Percentiles rank a stretch among this genome's conserved stretches.
Conservation (phyloP, 2,797 vertebrate genomes). For the Pseudotriccus pelzelni region DNA sequence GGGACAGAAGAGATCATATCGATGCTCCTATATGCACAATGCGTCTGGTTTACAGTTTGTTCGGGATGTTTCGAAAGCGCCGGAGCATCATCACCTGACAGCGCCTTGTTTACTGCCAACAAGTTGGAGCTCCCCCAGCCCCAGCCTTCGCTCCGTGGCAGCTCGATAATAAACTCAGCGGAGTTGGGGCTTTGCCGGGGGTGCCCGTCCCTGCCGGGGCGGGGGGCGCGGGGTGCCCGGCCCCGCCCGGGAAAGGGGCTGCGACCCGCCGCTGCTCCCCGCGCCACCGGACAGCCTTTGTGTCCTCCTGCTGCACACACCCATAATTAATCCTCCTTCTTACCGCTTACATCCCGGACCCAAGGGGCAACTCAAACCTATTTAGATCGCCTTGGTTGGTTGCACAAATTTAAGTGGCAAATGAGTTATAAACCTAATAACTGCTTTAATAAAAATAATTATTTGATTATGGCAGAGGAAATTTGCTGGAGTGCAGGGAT, state of each 20-base stretch:
- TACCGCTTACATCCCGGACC: slow-evolving; percentile 73
- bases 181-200: background rate
- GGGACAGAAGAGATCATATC: background rate
- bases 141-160: background rate
- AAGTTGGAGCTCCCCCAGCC: background rate
- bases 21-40: background rate
- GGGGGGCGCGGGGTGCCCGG: background rate
- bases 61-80: background rate
- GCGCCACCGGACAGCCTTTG: slow-evolving; percentile 60
- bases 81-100: background rate
- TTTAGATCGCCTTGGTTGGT: slow-evolving; percentile 81
- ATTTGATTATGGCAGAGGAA: slow-evolving; percentile 67
- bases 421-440: slow-evolving; percentile 84
- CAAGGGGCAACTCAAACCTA: slow-evolving; percentile 79
- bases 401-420: slow-evolving; percentile 84
- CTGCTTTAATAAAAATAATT: slow-evolving; percentile 69
- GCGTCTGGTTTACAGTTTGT: background rate
- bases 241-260: slow-evolving; percentile 23
- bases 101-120: background rate
- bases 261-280: background rate
- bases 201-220: background rate
- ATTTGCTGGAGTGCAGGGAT: slow-evolving; percentile 29
- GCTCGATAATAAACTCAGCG: background rate
- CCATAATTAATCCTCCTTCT: slow-evolving; percentile 82
- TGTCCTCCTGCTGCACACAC: slow-evolving; percentile 71